Evolutionary conservation across 2,888 invertebrate species (phyloP).

Genomic region (Brenthis daphne): DNA sequence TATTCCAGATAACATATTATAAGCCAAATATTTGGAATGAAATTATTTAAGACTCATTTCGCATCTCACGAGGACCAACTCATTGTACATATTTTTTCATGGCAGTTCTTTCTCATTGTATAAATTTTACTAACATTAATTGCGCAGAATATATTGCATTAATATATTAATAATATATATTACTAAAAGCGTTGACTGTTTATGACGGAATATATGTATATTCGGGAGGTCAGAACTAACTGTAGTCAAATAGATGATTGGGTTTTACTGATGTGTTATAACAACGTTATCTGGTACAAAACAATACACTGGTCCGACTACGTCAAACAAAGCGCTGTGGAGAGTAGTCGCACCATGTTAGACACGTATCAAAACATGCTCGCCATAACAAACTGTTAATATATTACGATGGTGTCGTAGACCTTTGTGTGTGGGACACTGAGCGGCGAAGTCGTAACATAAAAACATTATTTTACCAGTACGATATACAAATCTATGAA

Average conservation of each 20-base stretch:
- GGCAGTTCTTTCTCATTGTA: too few species aligned
- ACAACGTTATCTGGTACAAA: constrained; percentile 36
- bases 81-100: too few species aligned
- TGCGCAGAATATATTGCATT: too few species aligned
- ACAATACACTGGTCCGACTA: constrained; percentile 26
- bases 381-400: constrained; percentile 72
- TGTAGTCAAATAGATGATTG: not conserved
- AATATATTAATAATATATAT: too few species aligned
- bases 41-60: too few species aligned
- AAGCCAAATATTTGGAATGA: constrained; percentile 11
- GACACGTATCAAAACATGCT: constrained; percentile 74
- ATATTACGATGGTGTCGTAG: constrained; percentile 45
- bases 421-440: constrained; percentile 50
- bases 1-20: constrained; percentile 36
- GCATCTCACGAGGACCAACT: too few species aligned
- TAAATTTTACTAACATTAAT: too few species aligned
- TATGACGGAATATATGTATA: too few species aligned
- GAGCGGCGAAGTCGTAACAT: constrained; percentile 39
- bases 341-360: constrained; percentile 54
- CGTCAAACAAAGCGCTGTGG: constrained; percentile 41
- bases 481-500: not conserved
- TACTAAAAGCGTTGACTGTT: too few species aligned
- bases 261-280: constrained; percentile 19
- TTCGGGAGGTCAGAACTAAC: too few species aligned
- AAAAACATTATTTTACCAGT: not conserved